These are phyloP conservation scores for Ardeotis arabs DNA, from an alignment of 2,113 vertebrate genomes.

Conservation along the genomic window DNA sequence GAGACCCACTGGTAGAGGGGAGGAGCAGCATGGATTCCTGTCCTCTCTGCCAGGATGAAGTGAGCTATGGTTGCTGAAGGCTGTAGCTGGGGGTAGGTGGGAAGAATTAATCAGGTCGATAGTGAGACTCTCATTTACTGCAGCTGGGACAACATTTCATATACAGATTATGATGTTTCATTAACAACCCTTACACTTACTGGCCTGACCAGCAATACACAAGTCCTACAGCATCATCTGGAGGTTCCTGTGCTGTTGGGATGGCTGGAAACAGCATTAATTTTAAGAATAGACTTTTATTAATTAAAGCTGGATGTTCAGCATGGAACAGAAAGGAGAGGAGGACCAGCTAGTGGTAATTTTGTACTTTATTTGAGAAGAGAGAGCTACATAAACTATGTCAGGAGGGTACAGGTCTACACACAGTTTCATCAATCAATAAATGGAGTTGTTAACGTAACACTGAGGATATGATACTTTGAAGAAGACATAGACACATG, in stretches of 20 bases:
- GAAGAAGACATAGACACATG: constrained; percentile 78
- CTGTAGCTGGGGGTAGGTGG: not conserved
- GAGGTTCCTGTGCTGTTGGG: not conserved
- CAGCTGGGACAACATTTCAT: not conserved
- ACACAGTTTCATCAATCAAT: constrained; percentile 77
- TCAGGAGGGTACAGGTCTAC: constrained; percentile 80
- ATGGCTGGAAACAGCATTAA: not conserved
- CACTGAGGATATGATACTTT: constrained; percentile 77
- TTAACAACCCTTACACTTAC: not conserved
- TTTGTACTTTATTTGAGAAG: constrained; percentile 86
- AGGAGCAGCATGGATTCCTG: not conserved
- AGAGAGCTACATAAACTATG: constrained; percentile 84
- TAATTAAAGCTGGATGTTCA: not conserved
- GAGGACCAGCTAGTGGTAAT: constrained; percentile 31
- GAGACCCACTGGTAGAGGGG: not conserved
- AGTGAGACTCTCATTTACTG: not conserved
- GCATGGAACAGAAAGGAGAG: not conserved
- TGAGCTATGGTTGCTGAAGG: not conserved
- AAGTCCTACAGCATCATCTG: not conserved
- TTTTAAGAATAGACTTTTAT: not conserved
- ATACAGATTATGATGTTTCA: not conserved
- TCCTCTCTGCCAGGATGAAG: not conserved
- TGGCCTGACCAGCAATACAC: not conserved
- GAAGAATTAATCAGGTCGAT: not conserved
- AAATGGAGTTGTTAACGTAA: constrained; percentile 81